phyloP scores from a whole-genome alignment of 2,797 vertebrate species.

The Erithacus rubecula region DNA sequence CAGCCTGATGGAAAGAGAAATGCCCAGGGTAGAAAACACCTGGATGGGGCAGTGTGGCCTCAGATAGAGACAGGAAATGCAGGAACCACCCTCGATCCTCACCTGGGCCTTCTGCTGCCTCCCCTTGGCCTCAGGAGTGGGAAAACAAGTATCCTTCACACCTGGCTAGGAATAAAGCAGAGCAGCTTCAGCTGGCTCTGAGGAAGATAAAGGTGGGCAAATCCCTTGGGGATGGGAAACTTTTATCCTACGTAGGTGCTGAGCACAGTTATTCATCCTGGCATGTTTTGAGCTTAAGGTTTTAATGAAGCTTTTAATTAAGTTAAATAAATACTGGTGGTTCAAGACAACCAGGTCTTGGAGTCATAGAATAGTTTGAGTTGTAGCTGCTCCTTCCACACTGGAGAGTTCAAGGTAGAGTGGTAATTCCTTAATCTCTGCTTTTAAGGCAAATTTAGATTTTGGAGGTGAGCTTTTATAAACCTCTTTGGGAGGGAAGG shows the following conservation, averaged over 20 bases:
- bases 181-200: neutral
- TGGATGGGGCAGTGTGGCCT: fast-evolving
- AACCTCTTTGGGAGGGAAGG: neutral
- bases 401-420: neutral
- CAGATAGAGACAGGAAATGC: fast-evolving
- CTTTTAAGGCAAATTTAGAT: neutral
- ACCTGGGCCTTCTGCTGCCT: neutral
- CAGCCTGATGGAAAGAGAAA: neutral
- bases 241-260: fast-evolving
- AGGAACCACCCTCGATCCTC: neutral
- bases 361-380: neutral
- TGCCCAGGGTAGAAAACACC: fast-evolving
- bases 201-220: slow-evolving; percentile 50
- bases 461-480: neutral
- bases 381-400: fast-evolving
- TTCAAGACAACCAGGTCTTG: fast-evolving
- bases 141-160: fast-evolving
- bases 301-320: neutral
- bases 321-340: neutral
- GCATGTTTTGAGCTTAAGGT: too few species aligned
- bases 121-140: neutral
- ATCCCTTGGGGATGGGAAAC: neutral
- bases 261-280: fast-evolving
- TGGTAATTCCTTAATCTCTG: neutral
- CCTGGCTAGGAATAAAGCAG: fast-evolving